Percentiles rank a stretch among this genome's conserved stretches.
Evolutionary conservation across 2,888 invertebrate genomes (phyloP).

Genomic region (Drosophila acutilabella): DNA sequence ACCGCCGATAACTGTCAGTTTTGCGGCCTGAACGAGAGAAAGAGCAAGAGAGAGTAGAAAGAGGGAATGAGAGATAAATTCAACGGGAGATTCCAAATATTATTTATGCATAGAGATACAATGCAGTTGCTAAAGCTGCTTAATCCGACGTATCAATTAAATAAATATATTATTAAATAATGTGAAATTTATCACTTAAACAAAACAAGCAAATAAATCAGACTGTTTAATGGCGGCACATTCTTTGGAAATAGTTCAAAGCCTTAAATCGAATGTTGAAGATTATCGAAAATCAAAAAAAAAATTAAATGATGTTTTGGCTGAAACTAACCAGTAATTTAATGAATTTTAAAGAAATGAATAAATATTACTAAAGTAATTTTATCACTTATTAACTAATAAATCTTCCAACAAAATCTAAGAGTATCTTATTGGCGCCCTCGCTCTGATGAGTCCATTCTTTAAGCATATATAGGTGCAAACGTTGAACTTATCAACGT

Average conservation of each 20-base stretch:
- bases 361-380: too few relatives aligned
- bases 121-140: constrained; percentile 1
- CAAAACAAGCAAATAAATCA: not conserved
- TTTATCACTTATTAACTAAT: too few relatives aligned
- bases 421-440: too few relatives aligned
- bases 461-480: not conserved
- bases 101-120: constrained; percentile 3
- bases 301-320: too few relatives aligned
- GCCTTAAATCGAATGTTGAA: too few relatives aligned
- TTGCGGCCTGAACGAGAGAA: constrained; percentile 17
- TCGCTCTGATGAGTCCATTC: constrained; percentile 9
- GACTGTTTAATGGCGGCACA: not conserved
- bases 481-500: constrained; percentile 15
- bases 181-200: not conserved
- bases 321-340: too few relatives aligned
- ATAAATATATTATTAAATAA: constrained; percentile 5
- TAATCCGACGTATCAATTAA: not conserved
- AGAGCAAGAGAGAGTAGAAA: not conserved
- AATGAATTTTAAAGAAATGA: too few relatives aligned
- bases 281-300: too few relatives aligned
- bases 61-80: not conserved
- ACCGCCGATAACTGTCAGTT: constrained; percentile 70
- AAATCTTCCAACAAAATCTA: too few relatives aligned
- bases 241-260: not conserved
- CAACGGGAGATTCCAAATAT: constrained; percentile 11